Percentiles rank a stretch among this genome's conserved stretches.
Conservation (phyloP, 2,113 vertebrate genomes). For the Syrmaticus mikado region DNA sequence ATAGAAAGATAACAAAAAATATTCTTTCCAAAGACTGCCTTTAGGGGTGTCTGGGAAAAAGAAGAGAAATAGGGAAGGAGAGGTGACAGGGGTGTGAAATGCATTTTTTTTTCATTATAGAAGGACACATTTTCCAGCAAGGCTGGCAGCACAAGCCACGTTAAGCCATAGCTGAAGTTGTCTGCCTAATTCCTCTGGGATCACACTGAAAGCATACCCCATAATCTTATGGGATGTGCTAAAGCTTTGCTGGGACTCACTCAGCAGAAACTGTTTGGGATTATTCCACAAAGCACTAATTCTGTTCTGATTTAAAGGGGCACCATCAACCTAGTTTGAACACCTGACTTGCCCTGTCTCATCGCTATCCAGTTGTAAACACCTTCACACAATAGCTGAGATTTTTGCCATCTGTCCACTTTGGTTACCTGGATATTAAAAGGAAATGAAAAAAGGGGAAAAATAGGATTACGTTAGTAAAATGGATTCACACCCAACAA, state of each 20-base stretch:
- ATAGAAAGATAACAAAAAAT: slow-evolving; percentile 35
- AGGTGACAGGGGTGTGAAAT: slow-evolving; percentile 20
- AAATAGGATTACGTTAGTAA: background rate
- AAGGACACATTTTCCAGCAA: slow-evolving; percentile 46
- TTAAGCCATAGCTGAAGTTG: slow-evolving; percentile 66
- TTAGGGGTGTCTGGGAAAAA: background rate
- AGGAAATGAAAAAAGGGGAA: background rate
- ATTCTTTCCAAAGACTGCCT: background rate
- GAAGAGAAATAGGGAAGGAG: background rate
- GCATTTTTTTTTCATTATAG: slow-evolving; percentile 39
- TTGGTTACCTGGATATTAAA: slow-evolving; percentile 8
- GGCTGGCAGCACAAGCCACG: slow-evolving; percentile 51
- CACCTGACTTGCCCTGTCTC: background rate
- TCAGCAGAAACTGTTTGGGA: slow-evolving; percentile 71
- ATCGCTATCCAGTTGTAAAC: background rate
- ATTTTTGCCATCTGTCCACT: background rate
- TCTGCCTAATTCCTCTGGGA: slow-evolving; percentile 66
- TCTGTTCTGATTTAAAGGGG: slow-evolving; percentile 61
- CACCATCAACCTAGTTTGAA: slow-evolving; percentile 17
- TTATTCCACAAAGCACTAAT: slow-evolving; percentile 63
- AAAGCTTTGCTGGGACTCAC: slow-evolving; percentile 72
- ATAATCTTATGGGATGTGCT: slow-evolving; percentile 69
- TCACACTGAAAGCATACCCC: slow-evolving; percentile 61
- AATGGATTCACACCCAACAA: background rate
- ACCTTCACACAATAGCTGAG: background rate